A percentile compares a stretch with the other conserved stretches of the same genome.
phyloP scores from a whole-genome alignment of 2,113 vertebrate genomes.

The Etia nguti region DNA sequence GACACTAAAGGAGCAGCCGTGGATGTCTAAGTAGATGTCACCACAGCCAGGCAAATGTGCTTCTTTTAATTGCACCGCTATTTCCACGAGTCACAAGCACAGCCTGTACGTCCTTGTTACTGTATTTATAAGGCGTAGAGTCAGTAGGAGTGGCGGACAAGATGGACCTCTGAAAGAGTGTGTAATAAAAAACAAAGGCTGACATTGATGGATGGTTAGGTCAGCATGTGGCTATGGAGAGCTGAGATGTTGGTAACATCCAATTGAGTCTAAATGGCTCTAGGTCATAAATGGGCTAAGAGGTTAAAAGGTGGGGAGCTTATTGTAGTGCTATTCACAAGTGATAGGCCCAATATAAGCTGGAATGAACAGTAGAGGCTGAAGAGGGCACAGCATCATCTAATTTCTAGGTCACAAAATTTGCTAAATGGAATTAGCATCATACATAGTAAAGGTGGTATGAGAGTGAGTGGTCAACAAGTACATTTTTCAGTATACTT shows the following conservation, averaged over 20 bases:
- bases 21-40: constrained; percentile 42
- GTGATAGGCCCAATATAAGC: constrained; percentile 50
- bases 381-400: background rate
- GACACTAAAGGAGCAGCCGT: background rate
- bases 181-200: constrained; percentile 59
- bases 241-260: constrained; percentile 66
- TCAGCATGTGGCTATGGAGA: constrained; percentile 51
- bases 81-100: constrained; percentile 30
- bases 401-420: background rate
- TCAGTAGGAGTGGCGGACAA: constrained; percentile 45
- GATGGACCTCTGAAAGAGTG: constrained; percentile 53
- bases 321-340: constrained; percentile 36
- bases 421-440: background rate
- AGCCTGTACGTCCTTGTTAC: constrained; percentile 58
- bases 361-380: constrained; percentile 11
- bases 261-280: constrained; percentile 70
- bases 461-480: background rate
- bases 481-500: background rate
- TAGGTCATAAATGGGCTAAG: constrained; percentile 66
- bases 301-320: constrained; percentile 64
- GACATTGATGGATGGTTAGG: constrained; percentile 63
- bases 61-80: constrained; percentile 35
- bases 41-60: constrained; percentile 24
- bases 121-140: constrained; percentile 55
- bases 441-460: background rate